phyloP scores from a whole-genome alignment of 2,113 vertebrate genomes.

The Herpailurus yagouaroundi region DNA sequence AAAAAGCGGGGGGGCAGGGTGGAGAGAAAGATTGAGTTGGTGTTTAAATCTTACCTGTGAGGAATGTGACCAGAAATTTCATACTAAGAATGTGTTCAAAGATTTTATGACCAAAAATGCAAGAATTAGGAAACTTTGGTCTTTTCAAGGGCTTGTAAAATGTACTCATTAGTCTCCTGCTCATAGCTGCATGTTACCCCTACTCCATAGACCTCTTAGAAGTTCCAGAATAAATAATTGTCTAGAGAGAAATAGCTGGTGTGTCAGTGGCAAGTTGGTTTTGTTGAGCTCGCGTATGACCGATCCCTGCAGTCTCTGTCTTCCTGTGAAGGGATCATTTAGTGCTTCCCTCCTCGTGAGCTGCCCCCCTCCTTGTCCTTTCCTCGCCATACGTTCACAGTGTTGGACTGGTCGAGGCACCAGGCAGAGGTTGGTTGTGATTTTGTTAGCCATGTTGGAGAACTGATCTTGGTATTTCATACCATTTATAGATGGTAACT shows the following conservation, averaged over 20 bases:
- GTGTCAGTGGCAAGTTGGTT: not conserved
- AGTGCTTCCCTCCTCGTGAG: not conserved
- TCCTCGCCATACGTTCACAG: not conserved
- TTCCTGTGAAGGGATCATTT: not conserved
- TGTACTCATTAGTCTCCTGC: not conserved
- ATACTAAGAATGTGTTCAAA: constrained; percentile 9
- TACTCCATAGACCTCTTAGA: not conserved
- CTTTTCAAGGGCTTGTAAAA: not conserved
- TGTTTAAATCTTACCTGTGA: constrained; percentile 26
- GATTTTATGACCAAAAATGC: constrained; percentile 9
- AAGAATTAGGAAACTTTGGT: constrained; percentile 2
- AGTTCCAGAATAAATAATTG: constrained; percentile 37
- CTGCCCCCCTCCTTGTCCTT: not conserved
- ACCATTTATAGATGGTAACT: constrained; percentile 37
- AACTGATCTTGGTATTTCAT: not conserved
- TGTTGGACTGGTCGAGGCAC: not conserved
- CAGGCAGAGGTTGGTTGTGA: not conserved
- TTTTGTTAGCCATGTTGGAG: not conserved
- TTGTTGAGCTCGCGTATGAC: not conserved
- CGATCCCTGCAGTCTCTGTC: not conserved
- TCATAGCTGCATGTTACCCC: not conserved
- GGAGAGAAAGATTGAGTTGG: not conserved
- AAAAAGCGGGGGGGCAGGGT: too few relatives aligned
- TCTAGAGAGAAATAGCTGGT: not conserved
- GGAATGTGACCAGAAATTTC: not conserved